Percentiles rank a stretch among this genome's conserved stretches.
Conservation (phyloP, 2,113 vertebrate species). For the Astatotilapia flaviijosephi region DNA sequence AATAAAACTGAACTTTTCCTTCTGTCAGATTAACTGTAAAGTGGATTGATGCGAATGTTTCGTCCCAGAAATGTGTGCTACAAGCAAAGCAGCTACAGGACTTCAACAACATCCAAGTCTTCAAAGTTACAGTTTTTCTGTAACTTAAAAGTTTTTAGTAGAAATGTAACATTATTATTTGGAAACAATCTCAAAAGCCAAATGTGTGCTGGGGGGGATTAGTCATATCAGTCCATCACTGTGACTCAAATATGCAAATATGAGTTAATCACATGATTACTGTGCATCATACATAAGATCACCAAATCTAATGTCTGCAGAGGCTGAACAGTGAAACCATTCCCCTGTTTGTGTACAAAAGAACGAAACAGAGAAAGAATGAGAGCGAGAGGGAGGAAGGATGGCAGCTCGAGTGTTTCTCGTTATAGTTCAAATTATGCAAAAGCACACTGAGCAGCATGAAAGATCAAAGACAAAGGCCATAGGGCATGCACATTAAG, state of each 20-base stretch:
- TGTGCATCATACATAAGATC: background rate
- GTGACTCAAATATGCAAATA: conserved; percentile 13
- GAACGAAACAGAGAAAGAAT: background rate
- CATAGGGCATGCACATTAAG: conserved; percentile 69
- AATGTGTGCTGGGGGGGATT: background rate
- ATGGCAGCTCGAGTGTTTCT: conserved; percentile 48
- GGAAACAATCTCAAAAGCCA: background rate
- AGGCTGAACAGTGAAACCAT: conserved; percentile 1
- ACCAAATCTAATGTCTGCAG: background rate
- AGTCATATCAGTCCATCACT: background rate
- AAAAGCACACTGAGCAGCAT: conserved; percentile 52
- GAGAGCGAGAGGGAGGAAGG: conserved; percentile 3
- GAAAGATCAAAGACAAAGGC: conserved; percentile 71
- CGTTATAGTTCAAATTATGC: conserved; percentile 59
- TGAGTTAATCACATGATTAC: background rate
- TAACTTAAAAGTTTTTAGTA: background rate
- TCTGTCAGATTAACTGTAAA: background rate
- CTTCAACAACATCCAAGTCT: background rate
- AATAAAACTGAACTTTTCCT: background rate
- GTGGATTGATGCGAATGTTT: background rate
- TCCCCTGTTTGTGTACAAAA: background rate
- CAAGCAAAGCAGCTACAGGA: background rate
- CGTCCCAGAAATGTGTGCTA: background rate
- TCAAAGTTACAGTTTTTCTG: background rate
- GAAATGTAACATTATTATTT: background rate